Base-by-base conservation (phyloP, 1,140 invertebrate genomes). In the Acyrthosiphon pisum region DNA sequence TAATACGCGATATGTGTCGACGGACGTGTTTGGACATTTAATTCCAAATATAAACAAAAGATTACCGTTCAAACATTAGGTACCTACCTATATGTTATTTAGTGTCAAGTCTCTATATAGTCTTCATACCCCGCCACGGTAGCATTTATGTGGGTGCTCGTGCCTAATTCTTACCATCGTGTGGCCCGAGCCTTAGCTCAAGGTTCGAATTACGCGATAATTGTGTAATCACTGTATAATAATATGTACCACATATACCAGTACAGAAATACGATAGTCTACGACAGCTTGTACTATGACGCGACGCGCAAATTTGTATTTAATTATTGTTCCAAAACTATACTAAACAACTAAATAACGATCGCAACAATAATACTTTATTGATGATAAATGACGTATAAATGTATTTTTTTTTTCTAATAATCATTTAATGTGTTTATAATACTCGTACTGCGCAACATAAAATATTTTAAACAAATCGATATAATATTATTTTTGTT, bases 131-230 rank as follows among this genome's bases (percentile, higher is more conserved):
- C 60, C 14, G 60, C 30, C 60, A n/a, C 60, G 30, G 14, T 76
- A 76, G 60, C 60, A 76, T 76, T 76, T 76, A n/a, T 76, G 60
- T 76, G 60, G 60, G 60, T 76, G 60, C 60, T n/a, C 60, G n/a
- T 76, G 6, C 60, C 60, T 35, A n/a, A 76, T 76, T 76, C 14
- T 76, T 76, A 76, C 30, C 30, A 30, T 14, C 9, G 30, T 76
- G 60, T n/a, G 30, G 60, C 60, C 4, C 60, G 60, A 18, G 1
- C 60, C 60, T 76, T 76, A n/a, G 37, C 81, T 35, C 37, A 83
- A 35, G 81, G 81, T 83, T 83, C 81, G 81, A 83, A 83, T 83
- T 41, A 83, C 81, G 81, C 81, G 81, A 41, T 83, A 83, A 83
- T 41, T 83, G 81, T 83, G 81, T 83, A 83, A 83, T 41, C 20